Conservation (phyloP, 1,140 invertebrate species). For the Megalopta genalis region DNA sequence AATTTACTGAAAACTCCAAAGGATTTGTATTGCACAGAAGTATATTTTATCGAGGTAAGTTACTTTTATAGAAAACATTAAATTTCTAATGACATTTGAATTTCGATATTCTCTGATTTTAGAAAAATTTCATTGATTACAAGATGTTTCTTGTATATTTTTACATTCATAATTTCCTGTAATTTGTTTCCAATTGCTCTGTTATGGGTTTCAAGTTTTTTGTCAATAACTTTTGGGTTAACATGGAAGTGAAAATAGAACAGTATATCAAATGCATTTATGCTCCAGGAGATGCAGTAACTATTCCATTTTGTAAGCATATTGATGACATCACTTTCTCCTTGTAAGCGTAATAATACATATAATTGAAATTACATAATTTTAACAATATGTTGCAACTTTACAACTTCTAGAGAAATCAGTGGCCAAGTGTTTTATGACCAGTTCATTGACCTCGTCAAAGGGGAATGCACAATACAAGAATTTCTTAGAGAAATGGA, state of each 20-base stretch:
- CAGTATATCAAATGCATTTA: conserved; percentile 90
- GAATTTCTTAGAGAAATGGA: conserved; percentile 92
- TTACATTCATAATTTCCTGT: neutral
- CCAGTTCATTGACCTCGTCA: conserved; percentile 81
- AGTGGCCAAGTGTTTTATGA: conserved; percentile 84
- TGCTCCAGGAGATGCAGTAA: conserved; percentile 93
- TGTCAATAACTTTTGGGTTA: conserved; percentile 93
- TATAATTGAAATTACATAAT: conserved; percentile 22
- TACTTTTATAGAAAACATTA: neutral
- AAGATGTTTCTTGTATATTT: neutral
- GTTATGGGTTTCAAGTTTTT: conserved; percentile 92
- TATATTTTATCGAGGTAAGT: conserved; percentile 74
- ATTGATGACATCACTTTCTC: conserved; percentile 8
- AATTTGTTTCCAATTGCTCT: conserved; percentile 68
- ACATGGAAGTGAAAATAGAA: conserved; percentile 89
- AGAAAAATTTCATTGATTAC: conserved; percentile 91
- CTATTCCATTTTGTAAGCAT: conserved; percentile 86
- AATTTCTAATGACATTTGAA: neutral
- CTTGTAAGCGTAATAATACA: neutral
- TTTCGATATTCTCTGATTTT: conserved; percentile 20
- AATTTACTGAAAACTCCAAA: conserved; percentile 75
- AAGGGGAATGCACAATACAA: conserved; percentile 84
- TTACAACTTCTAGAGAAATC: conserved; percentile 89
- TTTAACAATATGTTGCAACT: conserved; percentile 88
- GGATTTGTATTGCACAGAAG: conserved; percentile 75